phyloP scores from a whole-genome alignment of 2,888 invertebrate genomes.

The Bombylius major region DNA sequence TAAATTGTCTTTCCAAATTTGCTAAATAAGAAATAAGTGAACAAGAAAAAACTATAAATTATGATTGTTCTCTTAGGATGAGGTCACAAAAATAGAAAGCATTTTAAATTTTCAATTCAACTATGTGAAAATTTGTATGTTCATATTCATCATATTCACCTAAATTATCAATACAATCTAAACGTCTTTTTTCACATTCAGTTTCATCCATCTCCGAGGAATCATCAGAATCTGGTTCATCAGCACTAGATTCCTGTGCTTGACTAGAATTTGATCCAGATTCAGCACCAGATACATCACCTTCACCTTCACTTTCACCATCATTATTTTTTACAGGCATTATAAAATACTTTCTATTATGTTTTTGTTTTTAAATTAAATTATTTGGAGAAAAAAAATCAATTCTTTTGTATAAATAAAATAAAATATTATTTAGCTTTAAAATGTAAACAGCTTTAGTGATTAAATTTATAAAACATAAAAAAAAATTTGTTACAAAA shows the following conservation, averaged over 20 bases:
- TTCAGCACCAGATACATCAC: conserved; percentile 56
- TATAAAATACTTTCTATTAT: conserved; percentile 9
- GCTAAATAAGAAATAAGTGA: conserved; percentile 18
- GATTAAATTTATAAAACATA: too few relatives aligned
- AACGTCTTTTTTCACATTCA: conserved; percentile 73
- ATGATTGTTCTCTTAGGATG: background rate
- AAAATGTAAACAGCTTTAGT: too few relatives aligned
- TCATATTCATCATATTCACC: conserved; percentile 26
- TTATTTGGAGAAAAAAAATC: too few relatives aligned
- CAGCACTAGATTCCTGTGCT: conserved; percentile 57
- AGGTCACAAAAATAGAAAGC: background rate
- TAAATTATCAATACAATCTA: conserved; percentile 74
- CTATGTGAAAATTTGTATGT: background rate
- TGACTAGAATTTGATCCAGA: conserved; percentile 56
- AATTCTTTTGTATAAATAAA: too few relatives aligned
- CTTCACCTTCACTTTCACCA: conserved; percentile 46
- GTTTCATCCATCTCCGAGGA: conserved; percentile 86
- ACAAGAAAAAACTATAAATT: background rate
- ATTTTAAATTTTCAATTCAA: too few relatives aligned
- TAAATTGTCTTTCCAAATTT: conserved; percentile 83
- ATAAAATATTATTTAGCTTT: too few relatives aligned
- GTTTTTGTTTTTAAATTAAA: too few relatives aligned
- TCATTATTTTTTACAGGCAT: conserved; percentile 63
- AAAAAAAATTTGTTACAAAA: too few relatives aligned
- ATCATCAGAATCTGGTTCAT: conserved; percentile 73